Evolutionary conservation across 2,113 vertebrate species (phyloP).

Genomic region (Tupaia chinensis): DNA sequence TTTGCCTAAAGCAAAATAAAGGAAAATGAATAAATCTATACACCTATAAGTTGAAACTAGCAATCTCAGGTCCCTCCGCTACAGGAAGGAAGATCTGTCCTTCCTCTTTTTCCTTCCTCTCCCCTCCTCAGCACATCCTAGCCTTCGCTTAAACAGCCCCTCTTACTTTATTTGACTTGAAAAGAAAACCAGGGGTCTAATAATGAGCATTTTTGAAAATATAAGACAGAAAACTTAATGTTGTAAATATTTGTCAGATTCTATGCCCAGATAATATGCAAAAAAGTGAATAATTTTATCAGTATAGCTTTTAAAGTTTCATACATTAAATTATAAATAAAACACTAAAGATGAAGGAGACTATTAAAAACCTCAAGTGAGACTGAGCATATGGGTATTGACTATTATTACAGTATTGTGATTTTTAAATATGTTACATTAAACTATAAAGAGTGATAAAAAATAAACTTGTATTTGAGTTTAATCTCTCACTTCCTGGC

Average conservation of each 20-base stretch:
- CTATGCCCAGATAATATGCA: background rate
- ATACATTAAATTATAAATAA: background rate
- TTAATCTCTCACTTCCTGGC: background rate
- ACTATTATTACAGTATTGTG: background rate
- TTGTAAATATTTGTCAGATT: background rate
- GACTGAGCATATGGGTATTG: background rate
- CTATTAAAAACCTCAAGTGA: constrained; percentile 8
- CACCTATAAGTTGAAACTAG: background rate
- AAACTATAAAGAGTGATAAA: background rate
- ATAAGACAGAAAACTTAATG: background rate
- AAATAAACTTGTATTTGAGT: constrained; percentile 36
- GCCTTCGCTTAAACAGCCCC: background rate
- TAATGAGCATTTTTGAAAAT: constrained; percentile 34
- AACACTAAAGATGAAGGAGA: constrained; percentile 24
- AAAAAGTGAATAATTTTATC: background rate
- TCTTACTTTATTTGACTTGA: background rate
- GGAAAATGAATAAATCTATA: background rate
- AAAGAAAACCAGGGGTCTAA: background rate
- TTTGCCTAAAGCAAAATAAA: constrained; percentile 20
- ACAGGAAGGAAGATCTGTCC: background rate
- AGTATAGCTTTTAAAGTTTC: background rate
- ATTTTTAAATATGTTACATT: constrained; percentile 42
- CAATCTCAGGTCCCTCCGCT: background rate
- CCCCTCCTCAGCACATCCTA: background rate
- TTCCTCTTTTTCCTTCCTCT: background rate